Conservation (phyloP, 2,797 vertebrate species). For the Phataginus tetradactyla region DNA sequence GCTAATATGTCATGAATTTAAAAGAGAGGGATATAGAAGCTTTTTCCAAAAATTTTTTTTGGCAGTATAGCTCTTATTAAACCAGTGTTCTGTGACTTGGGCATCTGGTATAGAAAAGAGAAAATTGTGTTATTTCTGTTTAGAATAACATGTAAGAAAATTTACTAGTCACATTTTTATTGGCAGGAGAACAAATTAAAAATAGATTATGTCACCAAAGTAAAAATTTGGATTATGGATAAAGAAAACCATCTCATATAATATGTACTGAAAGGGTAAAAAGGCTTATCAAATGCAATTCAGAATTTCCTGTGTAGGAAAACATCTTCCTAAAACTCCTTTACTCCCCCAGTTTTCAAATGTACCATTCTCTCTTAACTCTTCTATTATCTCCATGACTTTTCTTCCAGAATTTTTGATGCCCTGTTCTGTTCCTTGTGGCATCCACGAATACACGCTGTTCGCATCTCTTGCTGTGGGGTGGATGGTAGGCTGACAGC, state of each 20-base stretch:
- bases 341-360: background rate
- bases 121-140: slow-evolving; percentile 30
- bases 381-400: background rate
- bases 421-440: background rate
- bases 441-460: background rate
- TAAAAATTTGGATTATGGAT: slow-evolving; percentile 5
- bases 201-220: background rate
- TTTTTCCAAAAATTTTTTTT: background rate
- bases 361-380: background rate
- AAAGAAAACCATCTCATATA: background rate
- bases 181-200: slow-evolving; percentile 15
- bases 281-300: background rate
- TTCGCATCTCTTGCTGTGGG: background rate
- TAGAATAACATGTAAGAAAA: slow-evolving; percentile 24
- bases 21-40: background rate
- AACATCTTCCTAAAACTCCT: background rate
- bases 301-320: background rate
- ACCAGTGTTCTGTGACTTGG: background rate
- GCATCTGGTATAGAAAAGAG: slow-evolving; percentile 16
- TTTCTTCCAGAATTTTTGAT: background rate
- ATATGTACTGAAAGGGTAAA: background rate
- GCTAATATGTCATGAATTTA: background rate
- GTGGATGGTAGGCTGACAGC: background rate
- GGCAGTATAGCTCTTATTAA: background rate
- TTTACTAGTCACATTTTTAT: background rate